These are phyloP conservation scores for Orthosia gothica DNA, from an alignment of 2,888 invertebrate species.

Conservation along the genomic window DNA sequence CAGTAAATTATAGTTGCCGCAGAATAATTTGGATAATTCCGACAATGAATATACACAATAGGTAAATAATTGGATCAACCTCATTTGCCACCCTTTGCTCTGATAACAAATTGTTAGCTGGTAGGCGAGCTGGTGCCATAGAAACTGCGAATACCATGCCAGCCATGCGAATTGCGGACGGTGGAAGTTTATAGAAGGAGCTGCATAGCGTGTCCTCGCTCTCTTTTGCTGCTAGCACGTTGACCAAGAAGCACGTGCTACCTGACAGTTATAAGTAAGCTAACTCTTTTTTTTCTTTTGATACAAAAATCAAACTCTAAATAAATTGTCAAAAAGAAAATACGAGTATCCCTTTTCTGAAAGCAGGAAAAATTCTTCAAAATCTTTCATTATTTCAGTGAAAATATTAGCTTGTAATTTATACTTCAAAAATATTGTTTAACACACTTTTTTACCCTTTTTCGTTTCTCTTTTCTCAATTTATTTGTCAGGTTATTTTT, in stretches of 20 bases:
- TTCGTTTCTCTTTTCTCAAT: background rate
- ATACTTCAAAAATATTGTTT: background rate
- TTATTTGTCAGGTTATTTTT: constrained; percentile 18
- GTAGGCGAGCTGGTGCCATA: too few species aligned
- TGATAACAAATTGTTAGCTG: too few species aligned
- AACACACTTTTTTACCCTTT: background rate
- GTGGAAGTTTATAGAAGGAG: too few species aligned
- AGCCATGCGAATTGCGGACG: too few species aligned
- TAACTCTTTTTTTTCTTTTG: too few species aligned
- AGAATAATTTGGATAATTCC: constrained; percentile 24
- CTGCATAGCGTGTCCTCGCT: too few species aligned
- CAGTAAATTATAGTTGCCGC: constrained; percentile 11
- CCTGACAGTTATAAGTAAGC: too few species aligned
- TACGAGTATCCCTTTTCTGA: background rate
- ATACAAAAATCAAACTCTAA: background rate
- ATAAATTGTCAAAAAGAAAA: background rate
- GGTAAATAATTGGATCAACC: background rate
- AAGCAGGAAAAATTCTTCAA: constrained; percentile 4
- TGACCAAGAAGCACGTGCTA: too few species aligned
- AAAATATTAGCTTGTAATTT: constrained; percentile 22
- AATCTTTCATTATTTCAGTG: background rate
- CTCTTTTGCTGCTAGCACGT: too few species aligned
- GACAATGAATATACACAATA: background rate
- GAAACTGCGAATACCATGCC: too few species aligned
- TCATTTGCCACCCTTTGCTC: constrained; percentile 3